Base-by-base conservation (phyloP, 2,113 vertebrate species). In the Crotalus horridus region DNA sequence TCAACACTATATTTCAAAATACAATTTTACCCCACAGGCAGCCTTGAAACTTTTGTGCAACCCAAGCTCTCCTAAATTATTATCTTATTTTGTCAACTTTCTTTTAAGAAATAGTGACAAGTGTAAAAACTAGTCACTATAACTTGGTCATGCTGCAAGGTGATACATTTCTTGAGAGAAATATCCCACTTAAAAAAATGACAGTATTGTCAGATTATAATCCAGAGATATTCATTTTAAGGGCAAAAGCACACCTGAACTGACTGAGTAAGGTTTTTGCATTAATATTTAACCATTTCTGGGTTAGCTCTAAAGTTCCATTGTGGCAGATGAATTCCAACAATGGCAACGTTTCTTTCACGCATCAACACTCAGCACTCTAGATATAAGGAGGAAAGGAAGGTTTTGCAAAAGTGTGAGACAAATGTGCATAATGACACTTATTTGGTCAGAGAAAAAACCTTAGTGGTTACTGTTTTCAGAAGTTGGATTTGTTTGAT, bases 1-100 rank as follows among this genome's bases (percentile, higher is more conserved):
- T 92, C 87, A 91, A 93, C 89, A 61, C 33, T 9, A 26, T 23
- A 24, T 87, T 87, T 64, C 74, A 59, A 90, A 51, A 90, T 48
- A 56, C 29, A 59, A 20, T 12, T 59, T 64, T 53, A 56, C 2
- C 20, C 11, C 39, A 39, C 56, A 61, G 53, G 54, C 26, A 58
- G 39, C 64, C 15, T 48, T 81, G 24, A 48, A 85, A 33, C 74
- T 8, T 6, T 93, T 86, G 61, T 53, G 43, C 89, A 39, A 90
- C 61, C 59, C 55, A 39, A 86, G 39, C 43, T 33, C 39, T 88
- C 15, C 29, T 26, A 43, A 39, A 54, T 24, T 48, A 59, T 59
- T 33, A 56, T 12, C 13, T 64, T 33, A 26, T 87, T 87, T 51
- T 86, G 21, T 86, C 21, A n/a, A 56, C 10, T 33, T 56, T 17